Evolutionary conservation across 2,797 vertebrate genomes (phyloP).

Genomic region (Netta rufina): DNA sequence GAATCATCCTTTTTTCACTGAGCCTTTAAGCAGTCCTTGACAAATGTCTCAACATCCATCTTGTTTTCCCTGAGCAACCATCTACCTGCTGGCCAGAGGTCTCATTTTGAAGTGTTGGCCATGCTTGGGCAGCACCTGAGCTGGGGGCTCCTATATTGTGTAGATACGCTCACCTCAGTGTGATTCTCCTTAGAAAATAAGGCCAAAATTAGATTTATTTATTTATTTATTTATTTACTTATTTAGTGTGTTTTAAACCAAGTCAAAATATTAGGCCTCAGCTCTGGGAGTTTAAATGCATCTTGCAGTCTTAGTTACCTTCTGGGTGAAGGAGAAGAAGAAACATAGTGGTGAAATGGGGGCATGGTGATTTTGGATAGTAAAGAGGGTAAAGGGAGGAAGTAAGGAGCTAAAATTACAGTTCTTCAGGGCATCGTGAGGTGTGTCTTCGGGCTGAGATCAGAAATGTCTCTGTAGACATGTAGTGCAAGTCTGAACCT

Average conservation of each 20-base stretch:
- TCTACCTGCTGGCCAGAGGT: neutral
- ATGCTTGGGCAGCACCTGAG: neutral
- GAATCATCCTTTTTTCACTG: neutral
- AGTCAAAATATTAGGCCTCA: neutral
- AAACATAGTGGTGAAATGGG: neutral
- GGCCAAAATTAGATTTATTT: neutral
- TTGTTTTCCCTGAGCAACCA: neutral
- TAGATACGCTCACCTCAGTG: neutral
- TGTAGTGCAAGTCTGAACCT: neutral
- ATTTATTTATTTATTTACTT: neutral
- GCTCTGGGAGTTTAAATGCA: neutral
- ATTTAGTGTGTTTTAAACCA: neutral
- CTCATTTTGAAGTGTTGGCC: neutral
- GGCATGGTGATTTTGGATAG: neutral
- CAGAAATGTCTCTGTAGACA: neutral
- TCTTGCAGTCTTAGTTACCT: neutral
- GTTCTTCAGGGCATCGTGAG: rapidly evolving
- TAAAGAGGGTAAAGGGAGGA: neutral
- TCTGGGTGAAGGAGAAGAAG: neutral
- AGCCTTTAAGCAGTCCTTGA: neutral
- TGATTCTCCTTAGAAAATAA: neutral
- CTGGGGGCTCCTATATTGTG: neutral
- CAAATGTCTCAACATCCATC: neutral
- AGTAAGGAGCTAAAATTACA: neutral
- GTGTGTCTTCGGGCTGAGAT: neutral